Base-by-base conservation (phyloP, 1,140 invertebrate species). In the Trialeurodes vaporariorum region DNA sequence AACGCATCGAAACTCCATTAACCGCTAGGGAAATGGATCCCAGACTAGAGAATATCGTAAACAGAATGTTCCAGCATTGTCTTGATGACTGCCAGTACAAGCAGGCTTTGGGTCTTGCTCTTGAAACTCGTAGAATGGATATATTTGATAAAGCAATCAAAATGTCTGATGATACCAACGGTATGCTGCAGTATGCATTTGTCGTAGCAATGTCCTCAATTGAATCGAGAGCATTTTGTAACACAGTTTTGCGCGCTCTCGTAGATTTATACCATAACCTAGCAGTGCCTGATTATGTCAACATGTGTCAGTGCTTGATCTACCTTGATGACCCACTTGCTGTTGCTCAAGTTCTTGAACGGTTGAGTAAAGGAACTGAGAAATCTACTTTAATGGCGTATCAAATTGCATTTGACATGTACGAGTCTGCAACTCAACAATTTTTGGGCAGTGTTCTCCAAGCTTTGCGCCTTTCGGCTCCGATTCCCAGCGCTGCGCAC, bases 391-490 rank as follows among this genome's bases (percentile, higher is more conserved):
- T 98, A 2, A 98, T 98, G 94, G 96, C 94, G 0, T 98, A 97
- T 80, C 97, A 99, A 82, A 98, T 99, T 74, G 95, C 90, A 0
- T 99, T 99, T 82, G 97, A 99, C 84, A 83, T 99, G 69, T 99
- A 99, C 76, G 97, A 99, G 79, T 98, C 94, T 69, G 97, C 96
- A 0, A 98, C 96, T 0, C 98, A 99, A 80, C 94, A 98, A 76
- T 98, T 98, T 76, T 80, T 99, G 22, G 88, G 87, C 26, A 84
- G 91, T 73, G 93, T 99, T 12, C 79, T 95, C 40, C 87, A 92
- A 77, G 89, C 91, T 40, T 77, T 98, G 0, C 83, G 87, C 27
- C 59, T 66, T 40, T 91, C 89, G n/a, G 91, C 92, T 58, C 92
- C 92, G 0, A 87, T 93, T 69, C 88, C 90, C n/a, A 83, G 84